Evolutionary conservation across 1,140 invertebrate genomes (phyloP).

Genomic region (Dendroctonus ponderosae): DNA sequence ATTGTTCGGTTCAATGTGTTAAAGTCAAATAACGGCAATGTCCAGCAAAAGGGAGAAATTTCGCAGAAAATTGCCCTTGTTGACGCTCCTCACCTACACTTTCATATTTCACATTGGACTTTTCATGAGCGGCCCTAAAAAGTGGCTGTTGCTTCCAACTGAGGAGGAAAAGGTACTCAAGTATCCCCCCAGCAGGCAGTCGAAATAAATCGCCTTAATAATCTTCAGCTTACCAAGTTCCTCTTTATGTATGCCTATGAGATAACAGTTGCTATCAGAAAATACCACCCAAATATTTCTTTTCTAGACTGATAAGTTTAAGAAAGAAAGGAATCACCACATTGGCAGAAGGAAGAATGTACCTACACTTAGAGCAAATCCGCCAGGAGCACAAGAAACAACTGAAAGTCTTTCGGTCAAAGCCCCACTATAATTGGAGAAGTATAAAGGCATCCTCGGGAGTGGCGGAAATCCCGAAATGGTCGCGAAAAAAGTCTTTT

Average conservation of each 20-base stretch:
- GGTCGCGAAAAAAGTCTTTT: constrained; percentile 34
- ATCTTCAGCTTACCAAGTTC: too few species aligned
- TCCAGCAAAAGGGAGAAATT: constrained; percentile 2
- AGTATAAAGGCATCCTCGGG: constrained; percentile 42
- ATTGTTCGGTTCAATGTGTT: too few species aligned
- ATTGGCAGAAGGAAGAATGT: constrained; percentile 65
- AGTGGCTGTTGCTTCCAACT: constrained; percentile 7
- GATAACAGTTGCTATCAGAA: too few species aligned
- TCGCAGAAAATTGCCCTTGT: constrained; percentile 12
- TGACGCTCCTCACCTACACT: constrained; percentile 11
- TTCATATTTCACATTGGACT: constrained; percentile 24
- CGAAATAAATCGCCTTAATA: too few species aligned
- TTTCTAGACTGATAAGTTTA: constrained; percentile 61
- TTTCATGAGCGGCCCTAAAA: constrained; percentile 13
- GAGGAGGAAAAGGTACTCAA: constrained; percentile 11
- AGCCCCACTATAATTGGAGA: constrained; percentile 42
- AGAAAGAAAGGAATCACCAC: constrained; percentile 70
- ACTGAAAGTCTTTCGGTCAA: constrained; percentile 48
- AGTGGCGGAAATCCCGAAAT: constrained; percentile 21
- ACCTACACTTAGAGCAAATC: constrained; percentile 62
- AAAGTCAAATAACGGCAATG: too few species aligned
- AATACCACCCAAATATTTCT: background rate
- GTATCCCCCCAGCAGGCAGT: too few species aligned
- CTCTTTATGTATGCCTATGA: too few species aligned
- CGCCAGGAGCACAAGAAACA: constrained; percentile 59